Evolutionary conservation across 1,140 invertebrate species (phyloP), one percentile per base, ranked within the genome.

Genomic region (Achatina immaculata): DNA sequence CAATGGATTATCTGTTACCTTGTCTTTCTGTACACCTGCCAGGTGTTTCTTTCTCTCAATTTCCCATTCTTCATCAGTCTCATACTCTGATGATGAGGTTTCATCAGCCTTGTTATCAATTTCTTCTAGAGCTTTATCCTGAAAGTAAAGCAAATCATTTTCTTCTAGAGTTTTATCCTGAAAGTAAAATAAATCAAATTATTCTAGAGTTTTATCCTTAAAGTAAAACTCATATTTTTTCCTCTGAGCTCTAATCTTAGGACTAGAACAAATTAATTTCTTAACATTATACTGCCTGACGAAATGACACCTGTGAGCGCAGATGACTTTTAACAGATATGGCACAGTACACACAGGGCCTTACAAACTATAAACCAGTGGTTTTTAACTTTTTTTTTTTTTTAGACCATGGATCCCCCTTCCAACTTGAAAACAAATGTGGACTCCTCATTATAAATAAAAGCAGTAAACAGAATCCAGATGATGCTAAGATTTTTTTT

Each of bases 101-200:
- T 86, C 82, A 9, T 84, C 45, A 19, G 24, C n/a, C 9, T 86
- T 85, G 58, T 85, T 80, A 83, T 95, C 95, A 82, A 95, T 84
- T 86, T 94, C 93, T 84, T 94, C 93, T 87, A 94, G 95, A 83
- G 94, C 94, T 91, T 94, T 94, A 36, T 95, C 94, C 93, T 95
- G 75, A 42, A 84, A 82, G 43, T 2, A 24, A 48, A 75, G 62
- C 21, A 69, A 14, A 83, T 95, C 95, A 82, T 95, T 84, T 86
- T 94, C 93, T 84, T 94, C 93, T 87, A 94, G 95, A 83, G 94
- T 94, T 91, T 94, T 94, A 36, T 95, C 94, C 93, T 95, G 75
- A 42, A 84, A 82, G 43, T 2, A 24, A 48, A 75, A 69, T 24
- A 69, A 14, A 83, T 95, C 95, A 82, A 95, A 84, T 86, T 94